Evolutionary conservation across 2,888 invertebrate species (phyloP).

Genomic region (Cosmorhoe ocellata): DNA sequence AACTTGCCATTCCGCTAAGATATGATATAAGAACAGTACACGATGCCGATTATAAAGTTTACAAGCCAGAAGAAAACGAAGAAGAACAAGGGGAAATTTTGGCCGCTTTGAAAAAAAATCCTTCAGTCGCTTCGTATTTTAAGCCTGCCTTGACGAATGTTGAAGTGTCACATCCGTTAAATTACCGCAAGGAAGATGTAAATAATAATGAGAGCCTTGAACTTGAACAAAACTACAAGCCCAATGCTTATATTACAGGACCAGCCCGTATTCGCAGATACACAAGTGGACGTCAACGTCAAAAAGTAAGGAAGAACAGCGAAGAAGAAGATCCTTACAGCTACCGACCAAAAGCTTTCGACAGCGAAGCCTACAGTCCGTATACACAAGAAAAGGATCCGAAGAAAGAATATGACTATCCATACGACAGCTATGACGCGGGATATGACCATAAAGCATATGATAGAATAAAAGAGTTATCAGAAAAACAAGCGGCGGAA

Average conservation of each 20-base stretch:
- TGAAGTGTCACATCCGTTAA: slow-evolving; percentile 70
- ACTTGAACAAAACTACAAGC: slow-evolving; percentile 71
- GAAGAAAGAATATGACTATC: slow-evolving; percentile 72
- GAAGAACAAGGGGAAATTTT: slow-evolving; percentile 62
- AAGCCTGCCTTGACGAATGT: slow-evolving; percentile 69
- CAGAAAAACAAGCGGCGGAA: slow-evolving; percentile 84
- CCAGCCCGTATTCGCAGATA: slow-evolving; percentile 75
- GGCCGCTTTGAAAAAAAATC: slow-evolving; percentile 71
- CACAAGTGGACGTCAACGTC: slow-evolving; percentile 69
- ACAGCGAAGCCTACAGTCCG: slow-evolving; percentile 69
- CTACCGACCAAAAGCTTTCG: slow-evolving; percentile 79
- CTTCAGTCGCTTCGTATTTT: slow-evolving; percentile 71
- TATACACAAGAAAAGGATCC: slow-evolving; percentile 69
- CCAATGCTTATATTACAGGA: slow-evolving; percentile 76
- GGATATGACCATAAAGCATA: slow-evolving; percentile 80
- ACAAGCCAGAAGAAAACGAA: slow-evolving; percentile 70
- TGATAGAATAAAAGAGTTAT: slow-evolving; percentile 82
- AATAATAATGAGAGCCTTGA: slow-evolving; percentile 52
- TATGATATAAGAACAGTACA: slow-evolving; percentile 76
- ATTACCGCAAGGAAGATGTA: slow-evolving; percentile 69
- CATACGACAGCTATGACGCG: slow-evolving; percentile 72
- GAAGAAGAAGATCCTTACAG: slow-evolving; percentile 78
- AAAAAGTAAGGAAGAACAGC: slow-evolving; percentile 60
- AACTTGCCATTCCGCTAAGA: slow-evolving; percentile 61
- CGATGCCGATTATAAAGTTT: slow-evolving; percentile 75